Percentiles rank a stretch among this genome's conserved stretches.
Evolutionary conservation across 1,140 invertebrate species (phyloP).

Genomic region (Platorchestia sp.): DNA sequence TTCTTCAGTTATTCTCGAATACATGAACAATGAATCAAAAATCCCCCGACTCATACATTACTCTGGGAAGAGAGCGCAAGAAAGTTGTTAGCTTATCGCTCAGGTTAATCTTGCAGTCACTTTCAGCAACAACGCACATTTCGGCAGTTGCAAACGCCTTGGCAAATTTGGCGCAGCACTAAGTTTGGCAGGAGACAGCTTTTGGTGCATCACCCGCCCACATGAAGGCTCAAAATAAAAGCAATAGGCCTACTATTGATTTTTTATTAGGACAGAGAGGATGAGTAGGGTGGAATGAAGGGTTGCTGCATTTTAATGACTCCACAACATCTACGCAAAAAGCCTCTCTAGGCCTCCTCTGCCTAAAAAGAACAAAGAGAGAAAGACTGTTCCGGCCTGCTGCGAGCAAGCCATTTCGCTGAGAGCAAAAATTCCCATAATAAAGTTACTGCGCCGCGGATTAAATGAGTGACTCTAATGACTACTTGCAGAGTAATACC

Average conservation of each 20-base stretch:
- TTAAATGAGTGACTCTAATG: slow-evolving; percentile 9
- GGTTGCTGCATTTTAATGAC: slow-evolving; percentile 53
- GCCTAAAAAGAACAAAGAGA: slow-evolving; percentile 1
- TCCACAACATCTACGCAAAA: slow-evolving; percentile 31
- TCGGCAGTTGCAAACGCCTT: neutral
- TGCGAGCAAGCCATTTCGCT: neutral
- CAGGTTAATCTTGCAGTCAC: neutral
- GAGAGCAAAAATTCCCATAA: slow-evolving; percentile 1
- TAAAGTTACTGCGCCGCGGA: neutral
- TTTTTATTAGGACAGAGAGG: slow-evolving; percentile 49
- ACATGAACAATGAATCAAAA: too few species aligned
- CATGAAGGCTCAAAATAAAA: slow-evolving; percentile 39
- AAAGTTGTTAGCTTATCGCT: neutral
- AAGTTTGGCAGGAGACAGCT: neutral
- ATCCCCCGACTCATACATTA: too few species aligned
- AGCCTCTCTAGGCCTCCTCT: neutral
- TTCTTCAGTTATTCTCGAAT: too few species aligned
- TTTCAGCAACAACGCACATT: neutral
- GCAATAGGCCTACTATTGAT: slow-evolving; percentile 55
- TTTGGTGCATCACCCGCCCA: neutral
- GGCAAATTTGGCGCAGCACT: neutral
- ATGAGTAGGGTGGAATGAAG: slow-evolving; percentile 54
- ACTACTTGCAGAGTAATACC: neutral
- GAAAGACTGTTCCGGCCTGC: neutral
- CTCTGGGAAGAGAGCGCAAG: too few species aligned